A percentile compares a stretch with the other conserved stretches of the same genome.
phyloP scores from a whole-genome alignment of 37 sponge, comb jelly and placozoan genomes.

The Spongilla lacustris region DNA sequence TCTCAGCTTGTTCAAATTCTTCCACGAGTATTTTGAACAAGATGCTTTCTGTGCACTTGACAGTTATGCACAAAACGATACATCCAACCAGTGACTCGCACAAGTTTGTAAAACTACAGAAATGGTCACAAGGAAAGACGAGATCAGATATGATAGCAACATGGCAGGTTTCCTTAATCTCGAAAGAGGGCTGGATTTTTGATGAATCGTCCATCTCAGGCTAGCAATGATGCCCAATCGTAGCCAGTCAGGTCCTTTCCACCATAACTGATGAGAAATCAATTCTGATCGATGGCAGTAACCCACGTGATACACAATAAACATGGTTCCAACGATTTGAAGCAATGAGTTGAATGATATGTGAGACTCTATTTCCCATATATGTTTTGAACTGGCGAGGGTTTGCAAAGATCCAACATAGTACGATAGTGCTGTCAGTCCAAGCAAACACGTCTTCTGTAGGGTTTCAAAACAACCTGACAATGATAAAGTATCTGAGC shows the following conservation, averaged over 20 bases:
- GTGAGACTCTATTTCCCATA: slow-evolving; percentile 29
- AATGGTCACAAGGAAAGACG: slow-evolving; percentile 18
- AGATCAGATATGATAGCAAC: slow-evolving; percentile 7
- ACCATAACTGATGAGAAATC: slow-evolving; percentile 31
- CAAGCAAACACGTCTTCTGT: not conserved
- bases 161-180: not conserved
- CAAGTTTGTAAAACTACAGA: slow-evolving; percentile 28
- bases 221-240: not conserved
- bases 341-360: slow-evolving; percentile 14
- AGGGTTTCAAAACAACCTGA: slow-evolving; percentile 17
- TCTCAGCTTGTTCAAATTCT: slow-evolving; percentile 2
- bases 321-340: slow-evolving; percentile 26
- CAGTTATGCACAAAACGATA: slow-evolving; percentile 16
- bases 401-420: slow-evolving; percentile 17
- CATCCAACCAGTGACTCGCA: slow-evolving; percentile 37
- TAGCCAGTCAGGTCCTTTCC: slow-evolving; percentile 37
- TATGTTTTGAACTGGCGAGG: slow-evolving; percentile 25
- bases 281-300: slow-evolving; percentile 45
- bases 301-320: slow-evolving; percentile 40
- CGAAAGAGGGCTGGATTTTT: not conserved
- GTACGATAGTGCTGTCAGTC: slow-evolving; percentile 28
- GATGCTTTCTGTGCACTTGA: not conserved
- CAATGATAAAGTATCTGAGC: slow-evolving; percentile 20
- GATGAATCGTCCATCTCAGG: slow-evolving; percentile 3
- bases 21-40: slow-evolving; percentile 1